Base-by-base conservation (phyloP, 2,888 invertebrate genomes). In the Bombyx huttoni region DNA sequence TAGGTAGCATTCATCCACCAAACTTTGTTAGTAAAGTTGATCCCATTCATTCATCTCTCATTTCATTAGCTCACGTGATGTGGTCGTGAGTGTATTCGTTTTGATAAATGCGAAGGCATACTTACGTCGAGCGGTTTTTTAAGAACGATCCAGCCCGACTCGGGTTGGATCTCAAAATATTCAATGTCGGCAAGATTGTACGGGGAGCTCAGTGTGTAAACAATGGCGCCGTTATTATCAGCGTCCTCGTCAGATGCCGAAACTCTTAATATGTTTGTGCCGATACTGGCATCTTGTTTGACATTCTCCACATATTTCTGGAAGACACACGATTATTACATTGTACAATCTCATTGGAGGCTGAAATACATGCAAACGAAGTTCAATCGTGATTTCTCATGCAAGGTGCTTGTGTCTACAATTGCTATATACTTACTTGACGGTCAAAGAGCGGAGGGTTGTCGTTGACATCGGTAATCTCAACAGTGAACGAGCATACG, bases 211-310 rank as follows among this genome's bases (percentile, higher is more conserved):
- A 98, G 86, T 48, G 96, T 95, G 78, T 98, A 98, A 13, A 96
- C 92, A 70, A 98, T 97, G 53, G 96, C 97, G 33, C 98, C 98
- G 80, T 99, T 99, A 78, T 96, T 96, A 73, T 98, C 98, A 45
- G 97, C 97, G 89, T 98, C 98, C 83, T 98, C 98, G 77, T 98
- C 98, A 48, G 97, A 98, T 56, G 98, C 98, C 13, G 98, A 98
- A 34, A 98, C 97, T 72, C 97, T 92, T 59, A 97, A 89, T 66
- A 98, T 97, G 79, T 97, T 97, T 33, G 97, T 97, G 58, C 97
- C 97, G 68, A 96, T 96, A 82, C 96, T 97, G 56, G 97, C 97
- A 78, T 98, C 97, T 90, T 98, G 97, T 87, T 97, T 97, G 53
- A 98, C 97, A 81, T 97, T 97, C 85, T 98, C 97, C 68, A 97